Base-by-base conservation (phyloP, 2,888 invertebrate genomes). In the Willowsia nigromaculata region DNA sequence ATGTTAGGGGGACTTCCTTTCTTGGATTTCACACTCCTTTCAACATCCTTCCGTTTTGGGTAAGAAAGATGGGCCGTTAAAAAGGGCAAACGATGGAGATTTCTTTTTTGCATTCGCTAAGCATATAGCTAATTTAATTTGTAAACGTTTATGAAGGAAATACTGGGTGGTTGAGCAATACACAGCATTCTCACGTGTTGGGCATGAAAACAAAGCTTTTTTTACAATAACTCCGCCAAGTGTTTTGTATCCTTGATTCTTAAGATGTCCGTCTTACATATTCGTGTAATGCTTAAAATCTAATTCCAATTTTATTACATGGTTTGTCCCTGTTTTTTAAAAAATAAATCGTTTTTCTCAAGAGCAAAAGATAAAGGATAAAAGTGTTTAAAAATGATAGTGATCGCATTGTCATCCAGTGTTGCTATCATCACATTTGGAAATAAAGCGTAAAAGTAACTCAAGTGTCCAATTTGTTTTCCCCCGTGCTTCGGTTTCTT, bases 381-480 rank as follows among this genome's bases (percentile, higher is more conserved):
- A 53, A 53, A 53, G 11, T 7, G 25, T 62, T 62, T 62, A 62
- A 62, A 62, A 7, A 18, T n/a, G n/a, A n/a, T n/a, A n/a, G n/a
- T n/a, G n/a, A 68, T 68, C 40, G 4, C 68, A 68, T 68, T n/a
- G 37, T 18, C 33, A 68, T 65, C 33, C 65, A 15, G 3, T 15
- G 15, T 13, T 50, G 33, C 27, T 30, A 62, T 40, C 68, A 11
- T 68, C 37, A 25, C 37, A 68, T 37, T 40, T 11, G 22, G 4
- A 68, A 68, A 59, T 9, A 37, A 2, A 37, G 6, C 15, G 40
- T 25, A 15, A 68, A 68, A 68, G 68, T 11, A 33, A 68, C 5
- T 40, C 15, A 68, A 68, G 37, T n/a, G 30, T 9, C 40, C 68
- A 68, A 68, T 68, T 68, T 37, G 68, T 68, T 37, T 68, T 40